Percentiles rank a stretch among this genome's conserved stretches.
These are phyloP conservation scores for Acanthosepion pharaonis DNA, from an alignment of 2,888 invertebrate species.

Conservation along the genomic window DNA sequence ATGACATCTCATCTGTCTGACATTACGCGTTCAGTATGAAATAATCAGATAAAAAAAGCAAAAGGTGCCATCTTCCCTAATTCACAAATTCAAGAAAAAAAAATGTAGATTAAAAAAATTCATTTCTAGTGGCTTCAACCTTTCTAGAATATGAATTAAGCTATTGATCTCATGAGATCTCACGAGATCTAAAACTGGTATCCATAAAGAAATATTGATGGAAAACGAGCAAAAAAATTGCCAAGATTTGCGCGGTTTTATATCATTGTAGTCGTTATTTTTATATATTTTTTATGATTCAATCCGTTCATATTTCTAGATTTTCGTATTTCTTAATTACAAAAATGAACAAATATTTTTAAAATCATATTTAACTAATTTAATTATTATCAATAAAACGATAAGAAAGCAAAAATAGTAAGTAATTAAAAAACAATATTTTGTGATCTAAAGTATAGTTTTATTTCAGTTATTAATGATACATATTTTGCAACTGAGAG, in stretches of 20 bases:
- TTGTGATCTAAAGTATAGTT: too few relatives aligned
- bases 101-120: background rate
- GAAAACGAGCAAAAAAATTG: background rate
- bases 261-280: background rate
- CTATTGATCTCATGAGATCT: slow-evolving; percentile 33
- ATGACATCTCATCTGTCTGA: slow-evolving; percentile 33
- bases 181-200: background rate
- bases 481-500: too few relatives aligned
- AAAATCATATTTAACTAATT: background rate
- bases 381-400: background rate
- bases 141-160: slow-evolving; percentile 33
- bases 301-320: background rate
- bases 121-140: slow-evolving; percentile 33
- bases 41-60: background rate
- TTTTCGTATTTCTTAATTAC: background rate
- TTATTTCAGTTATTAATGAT: too few relatives aligned
- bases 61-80: slow-evolving; percentile 11
- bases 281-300: background rate
- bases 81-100: background rate
- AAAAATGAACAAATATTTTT: background rate
- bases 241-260: background rate
- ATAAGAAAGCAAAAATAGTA: too few relatives aligned
- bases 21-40: slow-evolving; percentile 33
- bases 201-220: background rate
- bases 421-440: too few relatives aligned